Base-by-base conservation (phyloP, 1,140 invertebrate species). In the Aporrectodea caliginosa region DNA sequence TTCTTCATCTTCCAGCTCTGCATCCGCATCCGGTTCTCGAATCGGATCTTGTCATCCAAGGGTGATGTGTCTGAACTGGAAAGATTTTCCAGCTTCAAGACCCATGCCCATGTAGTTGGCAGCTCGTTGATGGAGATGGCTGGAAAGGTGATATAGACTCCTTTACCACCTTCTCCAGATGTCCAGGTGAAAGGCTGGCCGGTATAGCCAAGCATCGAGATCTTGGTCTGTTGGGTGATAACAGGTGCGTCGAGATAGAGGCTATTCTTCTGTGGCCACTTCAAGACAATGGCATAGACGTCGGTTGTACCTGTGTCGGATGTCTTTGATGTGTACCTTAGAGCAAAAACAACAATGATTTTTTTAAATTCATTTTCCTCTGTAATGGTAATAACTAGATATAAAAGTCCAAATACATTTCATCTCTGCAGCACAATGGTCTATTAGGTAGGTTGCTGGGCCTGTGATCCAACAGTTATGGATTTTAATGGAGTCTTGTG, bases 261-360 rank as follows among this genome's bases (percentile, higher is more conserved):
- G 1, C 85, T 81, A 78, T 90, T 88, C 81, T 90, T 83, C 31
- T 85, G 81, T 16, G 93, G 93, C 93, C 93, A 94, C 6, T 89
- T 84, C 22, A 94, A 85, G 68, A 92, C 85, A 69, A 91, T 91
- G 1, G 91, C 92, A 86, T 93, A 94, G 1, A 93, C 86, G 16
- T 22, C 43, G 2, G 84, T 86, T 29, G 83, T 83, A 79, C 81
- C 85, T 29, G 68, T n/a, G 2, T 16, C 69, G 2, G 71, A 73
- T 31, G 69, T 33, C 16, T 85, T 90, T 68, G 89, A 88, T 0
- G 93, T 94, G 83, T 94, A 95, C 85, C 86, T 87, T n/a, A n/a
- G n/a, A n/a, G n/a, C n/a, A n/a, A n/a, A n/a, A n/a, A n/a, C n/a
- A n/a, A n/a, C n/a, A n/a, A n/a, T n/a, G n/a, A n/a, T n/a, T n/a